Conservation (phyloP, 2,113 vertebrate species). For the Calonectris borealis region DNA sequence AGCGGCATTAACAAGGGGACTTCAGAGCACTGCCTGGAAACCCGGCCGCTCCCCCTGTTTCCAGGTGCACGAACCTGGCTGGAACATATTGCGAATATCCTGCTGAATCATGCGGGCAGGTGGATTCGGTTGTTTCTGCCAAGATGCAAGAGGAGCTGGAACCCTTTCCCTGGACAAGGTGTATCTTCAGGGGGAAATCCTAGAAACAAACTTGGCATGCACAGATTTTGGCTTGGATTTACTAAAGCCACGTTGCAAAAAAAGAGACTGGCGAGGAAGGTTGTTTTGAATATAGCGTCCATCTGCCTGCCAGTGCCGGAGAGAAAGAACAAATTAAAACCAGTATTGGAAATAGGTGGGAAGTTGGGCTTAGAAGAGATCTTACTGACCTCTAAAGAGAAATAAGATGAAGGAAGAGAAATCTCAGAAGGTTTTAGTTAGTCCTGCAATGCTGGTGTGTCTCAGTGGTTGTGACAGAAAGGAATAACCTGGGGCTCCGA, state of each 20-base stretch:
- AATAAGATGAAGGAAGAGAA: background rate
- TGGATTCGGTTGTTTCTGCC: background rate
- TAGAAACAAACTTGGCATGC: constrained; percentile 34
- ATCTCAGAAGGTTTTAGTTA: background rate
- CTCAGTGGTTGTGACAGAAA: background rate
- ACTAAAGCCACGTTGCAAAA: background rate
- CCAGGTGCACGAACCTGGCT: background rate
- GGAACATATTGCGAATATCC: background rate
- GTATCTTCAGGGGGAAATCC: constrained; percentile 50
- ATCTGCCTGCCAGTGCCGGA: background rate
- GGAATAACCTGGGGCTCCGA: background rate
- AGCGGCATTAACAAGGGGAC: background rate
- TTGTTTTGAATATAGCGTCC: background rate
- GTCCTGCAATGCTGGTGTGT: background rate
- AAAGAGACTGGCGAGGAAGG: background rate
- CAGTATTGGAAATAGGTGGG: background rate
- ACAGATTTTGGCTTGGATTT: background rate
- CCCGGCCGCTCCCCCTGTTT: background rate
- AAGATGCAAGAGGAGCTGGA: constrained; percentile 2
- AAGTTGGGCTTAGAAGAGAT: background rate
- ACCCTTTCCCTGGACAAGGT: background rate
- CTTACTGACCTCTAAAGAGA: background rate
- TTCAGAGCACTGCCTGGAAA: background rate
- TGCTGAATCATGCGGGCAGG: constrained; percentile 29
- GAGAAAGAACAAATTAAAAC: background rate